Conservation (phyloP, 2,797 vertebrate species). For the Hydrocynus forskahlii region DNA sequence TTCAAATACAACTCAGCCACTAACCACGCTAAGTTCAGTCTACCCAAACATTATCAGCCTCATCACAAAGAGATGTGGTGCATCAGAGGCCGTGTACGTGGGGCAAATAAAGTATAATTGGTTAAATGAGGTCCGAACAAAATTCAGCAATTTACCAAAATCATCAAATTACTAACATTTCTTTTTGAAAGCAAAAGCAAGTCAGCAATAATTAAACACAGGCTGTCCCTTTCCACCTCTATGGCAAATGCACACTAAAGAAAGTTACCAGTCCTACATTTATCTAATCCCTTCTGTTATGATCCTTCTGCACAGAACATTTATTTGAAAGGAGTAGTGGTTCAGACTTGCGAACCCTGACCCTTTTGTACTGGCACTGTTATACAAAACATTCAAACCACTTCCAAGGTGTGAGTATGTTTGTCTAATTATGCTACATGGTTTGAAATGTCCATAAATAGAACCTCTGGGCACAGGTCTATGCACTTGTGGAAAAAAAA, state of each 20-base stretch:
- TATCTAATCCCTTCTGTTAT: not conserved
- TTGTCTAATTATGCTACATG: conserved; percentile 16
- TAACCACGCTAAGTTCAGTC: conserved; percentile 40
- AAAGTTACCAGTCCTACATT: not conserved
- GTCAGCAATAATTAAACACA: not conserved
- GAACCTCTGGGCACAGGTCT: not conserved
- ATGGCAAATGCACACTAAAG: not conserved
- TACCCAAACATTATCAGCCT: conserved; percentile 37
- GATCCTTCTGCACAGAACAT: not conserved
- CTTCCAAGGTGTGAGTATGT: conserved; percentile 11
- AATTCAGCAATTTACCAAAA: not conserved
- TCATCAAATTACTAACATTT: not conserved
- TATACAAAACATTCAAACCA: not conserved
- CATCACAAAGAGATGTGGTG: conserved; percentile 13
- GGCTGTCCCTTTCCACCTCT: not conserved
- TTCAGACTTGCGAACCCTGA: not conserved
- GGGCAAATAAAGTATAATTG: not conserved
- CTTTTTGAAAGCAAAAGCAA: not conserved
- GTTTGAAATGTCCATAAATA: conserved; percentile 33
- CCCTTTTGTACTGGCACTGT: not conserved
- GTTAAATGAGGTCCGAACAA: not conserved
- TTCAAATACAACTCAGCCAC: conserved; percentile 25
- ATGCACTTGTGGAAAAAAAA: conserved; percentile 14
- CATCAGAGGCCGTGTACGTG: not conserved
- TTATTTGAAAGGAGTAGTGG: not conserved